Conservation (phyloP, 2,888 invertebrate species). For the Drosophila maculinotata region DNA sequence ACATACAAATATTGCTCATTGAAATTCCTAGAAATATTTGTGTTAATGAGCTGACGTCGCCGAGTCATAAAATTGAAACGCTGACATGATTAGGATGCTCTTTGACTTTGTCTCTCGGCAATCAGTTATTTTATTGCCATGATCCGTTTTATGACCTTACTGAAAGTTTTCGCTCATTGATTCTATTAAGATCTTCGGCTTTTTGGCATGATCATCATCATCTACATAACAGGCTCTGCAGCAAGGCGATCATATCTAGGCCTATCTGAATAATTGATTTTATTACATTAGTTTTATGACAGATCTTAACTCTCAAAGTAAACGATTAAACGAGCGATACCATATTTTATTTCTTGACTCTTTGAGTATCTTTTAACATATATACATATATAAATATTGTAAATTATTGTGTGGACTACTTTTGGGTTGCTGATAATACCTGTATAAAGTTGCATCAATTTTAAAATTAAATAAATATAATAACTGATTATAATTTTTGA, state of each 20-base stretch:
- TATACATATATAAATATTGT: too few relatives aligned
- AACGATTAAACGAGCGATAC: too few relatives aligned
- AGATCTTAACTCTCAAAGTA: too few relatives aligned
- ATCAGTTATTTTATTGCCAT: conserved; percentile 17
- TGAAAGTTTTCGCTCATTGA: conserved; percentile 32
- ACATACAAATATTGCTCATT: conserved; percentile 47
- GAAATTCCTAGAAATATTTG: conserved; percentile 33
- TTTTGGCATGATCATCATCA: conserved; percentile 28
- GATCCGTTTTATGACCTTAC: conserved; percentile 25
- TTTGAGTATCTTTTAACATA: too few relatives aligned
- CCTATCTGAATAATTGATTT: conserved; percentile 4
- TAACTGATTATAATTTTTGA: too few relatives aligned
- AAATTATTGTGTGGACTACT: too few relatives aligned
- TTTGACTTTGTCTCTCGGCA: conserved; percentile 16
- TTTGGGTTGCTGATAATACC: too few relatives aligned
- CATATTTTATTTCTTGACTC: too few relatives aligned
- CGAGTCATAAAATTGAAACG: conserved; percentile 41
- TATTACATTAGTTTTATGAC: conserved; percentile 4
- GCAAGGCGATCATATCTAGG: background rate
- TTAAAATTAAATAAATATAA: too few relatives aligned
- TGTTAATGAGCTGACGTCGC: conserved; percentile 7
- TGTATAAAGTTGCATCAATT: too few relatives aligned
- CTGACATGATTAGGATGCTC: conserved; percentile 42
- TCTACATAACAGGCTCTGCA: conserved; percentile 35
- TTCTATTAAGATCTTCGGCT: conserved; percentile 33